phyloP scores from a whole-genome alignment of 2,888 invertebrate species.

The Toxonevra muliebris region DNA sequence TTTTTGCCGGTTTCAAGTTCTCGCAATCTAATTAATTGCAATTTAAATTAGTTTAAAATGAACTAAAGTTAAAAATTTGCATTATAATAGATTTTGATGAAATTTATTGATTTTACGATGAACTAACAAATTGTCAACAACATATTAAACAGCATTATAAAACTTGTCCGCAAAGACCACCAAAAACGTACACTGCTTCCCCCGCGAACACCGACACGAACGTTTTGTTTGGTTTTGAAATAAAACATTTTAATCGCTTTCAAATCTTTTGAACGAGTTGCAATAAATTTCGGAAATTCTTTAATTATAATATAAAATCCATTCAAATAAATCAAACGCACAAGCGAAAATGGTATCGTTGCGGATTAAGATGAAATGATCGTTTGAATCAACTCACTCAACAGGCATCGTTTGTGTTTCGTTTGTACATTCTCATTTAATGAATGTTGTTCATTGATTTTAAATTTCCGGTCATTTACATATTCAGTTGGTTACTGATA shows the following conservation, averaged over 20 bases:
- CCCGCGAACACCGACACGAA: slow-evolving; percentile 7
- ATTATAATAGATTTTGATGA: too few relatives aligned
- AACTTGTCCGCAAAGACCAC: slow-evolving; percentile 22
- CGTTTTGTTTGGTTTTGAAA: background rate
- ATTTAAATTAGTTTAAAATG: too few relatives aligned
- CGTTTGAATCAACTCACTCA: too few relatives aligned
- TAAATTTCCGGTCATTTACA: slow-evolving; percentile 30
- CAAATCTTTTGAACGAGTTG: slow-evolving; percentile 23
- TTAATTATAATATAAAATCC: slow-evolving; percentile 52
- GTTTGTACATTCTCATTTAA: background rate
- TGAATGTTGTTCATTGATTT: slow-evolving; percentile 25
- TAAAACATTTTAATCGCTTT: slow-evolving; percentile 13
- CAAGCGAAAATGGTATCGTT: slow-evolving; percentile 10
- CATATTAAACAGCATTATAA: slow-evolving; percentile 14
- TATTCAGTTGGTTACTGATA: background rate
- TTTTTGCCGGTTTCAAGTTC: too few relatives aligned
- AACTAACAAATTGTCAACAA: background rate
- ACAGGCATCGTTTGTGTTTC: background rate
- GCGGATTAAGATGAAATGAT: too few relatives aligned
- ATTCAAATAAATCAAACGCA: slow-evolving; percentile 34
- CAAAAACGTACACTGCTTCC: slow-evolving; percentile 1
- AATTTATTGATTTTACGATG: background rate
- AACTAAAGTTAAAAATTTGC: too few relatives aligned
- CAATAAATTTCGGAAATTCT: slow-evolving; percentile 34
- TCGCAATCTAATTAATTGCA: too few relatives aligned